Percentiles rank a stretch among this genome's conserved stretches.
These are phyloP conservation scores for Diplazon laetatorius DNA, from an alignment of 2,888 invertebrate genomes.

Conservation along the genomic window DNA sequence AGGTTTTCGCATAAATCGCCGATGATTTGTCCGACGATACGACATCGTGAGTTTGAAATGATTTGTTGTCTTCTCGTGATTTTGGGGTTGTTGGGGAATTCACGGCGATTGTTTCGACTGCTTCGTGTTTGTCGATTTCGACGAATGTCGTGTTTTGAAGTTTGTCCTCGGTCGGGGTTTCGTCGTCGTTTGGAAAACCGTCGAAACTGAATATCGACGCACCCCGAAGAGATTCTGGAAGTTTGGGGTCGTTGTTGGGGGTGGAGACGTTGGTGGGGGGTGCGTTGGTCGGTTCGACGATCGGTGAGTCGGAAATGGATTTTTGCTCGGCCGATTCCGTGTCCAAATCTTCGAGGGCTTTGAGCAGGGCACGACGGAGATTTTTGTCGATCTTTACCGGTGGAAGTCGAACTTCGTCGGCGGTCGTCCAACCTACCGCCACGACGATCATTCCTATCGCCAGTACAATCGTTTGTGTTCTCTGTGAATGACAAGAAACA, in stretches of 20 bases:
- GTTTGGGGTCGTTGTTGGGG: background rate
- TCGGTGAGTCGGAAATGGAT: conserved; percentile 6
- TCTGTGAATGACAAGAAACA: conserved; percentile 63
- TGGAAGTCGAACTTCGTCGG: conserved; percentile 80
- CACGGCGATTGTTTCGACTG: conserved; percentile 52
- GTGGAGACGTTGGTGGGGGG: conserved; percentile 2
- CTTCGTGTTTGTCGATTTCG: conserved; percentile 73
- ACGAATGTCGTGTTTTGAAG: conserved; percentile 79
- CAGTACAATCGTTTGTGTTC: conserved; percentile 68
- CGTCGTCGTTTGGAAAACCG: conserved; percentile 76
- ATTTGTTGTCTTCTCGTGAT: conserved; percentile 54
- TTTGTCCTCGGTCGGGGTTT: conserved; percentile 77
- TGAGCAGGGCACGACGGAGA: conserved; percentile 89
- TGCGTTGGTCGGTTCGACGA: conserved; percentile 5
- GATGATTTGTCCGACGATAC: conserved; percentile 68
- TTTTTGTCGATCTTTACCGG: conserved; percentile 88
- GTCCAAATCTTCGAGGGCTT: conserved; percentile 90
- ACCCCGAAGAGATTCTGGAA: conserved; percentile 44
- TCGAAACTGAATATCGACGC: conserved; percentile 72
- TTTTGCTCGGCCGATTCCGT: conserved; percentile 84
- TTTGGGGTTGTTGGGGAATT: conserved; percentile 31
- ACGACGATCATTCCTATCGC: conserved; percentile 60
- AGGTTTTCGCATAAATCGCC: conserved; percentile 65
- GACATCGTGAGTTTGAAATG: conserved; percentile 68
- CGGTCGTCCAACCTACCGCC: conserved; percentile 56